Base-by-base conservation (phyloP, 2,113 vertebrate species). In the Microtus pennsylvanicus region DNA sequence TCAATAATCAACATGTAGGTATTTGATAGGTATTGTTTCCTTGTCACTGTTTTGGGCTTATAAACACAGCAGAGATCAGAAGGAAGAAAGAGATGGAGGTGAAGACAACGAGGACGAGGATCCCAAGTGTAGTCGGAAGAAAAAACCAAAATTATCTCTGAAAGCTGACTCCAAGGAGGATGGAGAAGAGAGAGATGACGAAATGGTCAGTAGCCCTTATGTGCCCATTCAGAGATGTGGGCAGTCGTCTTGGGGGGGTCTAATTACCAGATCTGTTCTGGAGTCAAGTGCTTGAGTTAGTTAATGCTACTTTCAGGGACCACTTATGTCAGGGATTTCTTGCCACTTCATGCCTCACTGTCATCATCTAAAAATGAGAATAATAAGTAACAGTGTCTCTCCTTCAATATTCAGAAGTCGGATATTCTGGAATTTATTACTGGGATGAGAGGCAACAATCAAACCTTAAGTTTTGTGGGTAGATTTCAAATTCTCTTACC, bases 71-170 rank as follows among this genome's bases (percentile, higher is more conserved):
- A 99, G 99, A 97, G 98, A 99, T 96, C 98, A 97, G 96, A 99
- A 98, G 96, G 98, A 98, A 52, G 98, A 98, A 94, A 99, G 98
- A 87, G 98, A 98, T 38, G 33, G 65, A 1, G 14, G 96, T 91
- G 98, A 98, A 95, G 98, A 97, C 92, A 99, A 98, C 0, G 98
- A 98, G 4, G 99, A 99, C 83, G 98, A 99, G 82, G 98, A 98
- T 90, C 93, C 97, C 61, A 99, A 98, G 93, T 97, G 97, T n/a
- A 97, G 97, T 97, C 98, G 98, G 91, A 99, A 99, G 98, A 98
- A 99, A 95, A 98, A 98, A 95, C 93, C 97, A 45, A 98, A 98
- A 90, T 97, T 98, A 9, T 98, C 98, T 77, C 94, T 98, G 83
- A 98, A 98, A 93, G 98, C 98, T 22, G 99, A 99, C 61, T 75